Percentiles rank a stretch among this genome's conserved stretches.
Conservation (phyloP, 2,113 vertebrate species). For the Forbesichthys papilliferus region DNA sequence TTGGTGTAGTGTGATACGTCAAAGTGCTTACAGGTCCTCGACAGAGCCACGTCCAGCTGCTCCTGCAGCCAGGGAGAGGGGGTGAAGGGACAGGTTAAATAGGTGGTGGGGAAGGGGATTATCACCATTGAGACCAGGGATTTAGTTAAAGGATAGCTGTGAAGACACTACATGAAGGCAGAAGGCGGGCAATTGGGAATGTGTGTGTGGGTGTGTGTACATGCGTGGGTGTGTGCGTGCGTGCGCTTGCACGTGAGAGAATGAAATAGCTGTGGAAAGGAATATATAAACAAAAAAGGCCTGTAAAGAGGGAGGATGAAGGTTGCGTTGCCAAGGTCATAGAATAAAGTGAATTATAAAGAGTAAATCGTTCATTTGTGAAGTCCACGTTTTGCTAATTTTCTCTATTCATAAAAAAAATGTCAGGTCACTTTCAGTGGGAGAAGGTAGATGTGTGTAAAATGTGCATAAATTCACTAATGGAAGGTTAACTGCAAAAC, state of each 20-base stretch:
- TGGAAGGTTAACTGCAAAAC: too few species aligned
- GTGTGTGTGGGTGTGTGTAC: neutral
- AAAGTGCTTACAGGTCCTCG: constrained; percentile 98
- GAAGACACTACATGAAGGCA: constrained; percentile 24
- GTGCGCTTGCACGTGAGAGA: neutral
- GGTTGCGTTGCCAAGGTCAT: constrained; percentile 2
- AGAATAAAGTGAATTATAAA: neutral
- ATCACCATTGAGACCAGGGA: constrained; percentile 39
- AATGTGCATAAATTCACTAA: too few species aligned
- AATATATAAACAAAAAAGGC: neutral
- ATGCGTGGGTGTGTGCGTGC: constrained; percentile 3
- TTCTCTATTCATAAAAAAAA: neutral
- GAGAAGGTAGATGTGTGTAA: neutral
- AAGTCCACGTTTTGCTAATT: neutral
- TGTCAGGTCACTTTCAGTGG: neutral
- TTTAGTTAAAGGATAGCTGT: constrained; percentile 41
- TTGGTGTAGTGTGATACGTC: constrained; percentile 95
- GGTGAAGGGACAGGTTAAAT: neutral
- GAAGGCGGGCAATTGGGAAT: constrained; percentile 31
- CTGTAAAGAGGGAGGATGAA: too few species aligned
- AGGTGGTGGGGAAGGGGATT: constrained; percentile 32
- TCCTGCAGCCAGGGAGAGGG: constrained; percentile 80
- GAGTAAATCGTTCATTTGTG: too few species aligned
- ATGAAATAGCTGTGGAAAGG: neutral
- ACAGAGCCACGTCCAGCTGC: constrained; percentile 93